A percentile compares a stretch with the other conserved stretches of the same genome.
These are phyloP conservation scores for Amiota mariae DNA, from an alignment of 2,888 invertebrate species.

Conservation along the genomic window DNA sequence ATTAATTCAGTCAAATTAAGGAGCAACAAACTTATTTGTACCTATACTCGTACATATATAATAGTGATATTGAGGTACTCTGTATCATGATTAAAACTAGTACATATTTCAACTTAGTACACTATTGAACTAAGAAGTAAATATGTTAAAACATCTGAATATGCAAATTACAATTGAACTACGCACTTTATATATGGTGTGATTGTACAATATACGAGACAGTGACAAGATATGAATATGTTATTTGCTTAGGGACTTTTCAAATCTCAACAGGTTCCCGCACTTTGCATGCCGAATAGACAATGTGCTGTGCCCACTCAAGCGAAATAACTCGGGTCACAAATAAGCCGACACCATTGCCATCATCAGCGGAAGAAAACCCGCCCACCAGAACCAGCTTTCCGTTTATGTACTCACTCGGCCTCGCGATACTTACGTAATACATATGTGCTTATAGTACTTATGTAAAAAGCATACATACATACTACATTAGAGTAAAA, in stretches of 20 bases:
- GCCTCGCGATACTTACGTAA: not conserved
- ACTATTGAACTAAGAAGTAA: not conserved
- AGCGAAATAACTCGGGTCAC: constrained; percentile 11
- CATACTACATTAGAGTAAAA: not conserved
- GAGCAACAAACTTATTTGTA: not conserved
- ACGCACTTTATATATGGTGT: constrained; percentile 2
- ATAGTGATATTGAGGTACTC: no score
- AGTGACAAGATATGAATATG: constrained; percentile 66
- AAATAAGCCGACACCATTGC: constrained; percentile 17
- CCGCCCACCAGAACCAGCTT: not conserved
- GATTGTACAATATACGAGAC: constrained; percentile 20
- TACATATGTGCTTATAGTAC: no score
- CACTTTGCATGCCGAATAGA: constrained; percentile 56
- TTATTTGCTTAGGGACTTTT: constrained; percentile 70
- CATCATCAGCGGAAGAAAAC: not conserved
- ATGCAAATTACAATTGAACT: constrained; percentile 24
- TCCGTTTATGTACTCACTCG: not conserved
- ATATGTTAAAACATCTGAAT: constrained; percentile 31
- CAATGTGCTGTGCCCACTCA: constrained; percentile 5
- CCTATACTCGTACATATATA: not conserved
- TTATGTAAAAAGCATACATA: not conserved
- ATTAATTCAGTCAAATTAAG: constrained; percentile 45
- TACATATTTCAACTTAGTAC: constrained; percentile 22
- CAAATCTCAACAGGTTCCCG: constrained; percentile 71
- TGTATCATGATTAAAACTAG: constrained; percentile 55